These are phyloP conservation scores for Sesia bembeciformis DNA, from an alignment of 2,888 invertebrate genomes.

Conservation along the genomic window DNA sequence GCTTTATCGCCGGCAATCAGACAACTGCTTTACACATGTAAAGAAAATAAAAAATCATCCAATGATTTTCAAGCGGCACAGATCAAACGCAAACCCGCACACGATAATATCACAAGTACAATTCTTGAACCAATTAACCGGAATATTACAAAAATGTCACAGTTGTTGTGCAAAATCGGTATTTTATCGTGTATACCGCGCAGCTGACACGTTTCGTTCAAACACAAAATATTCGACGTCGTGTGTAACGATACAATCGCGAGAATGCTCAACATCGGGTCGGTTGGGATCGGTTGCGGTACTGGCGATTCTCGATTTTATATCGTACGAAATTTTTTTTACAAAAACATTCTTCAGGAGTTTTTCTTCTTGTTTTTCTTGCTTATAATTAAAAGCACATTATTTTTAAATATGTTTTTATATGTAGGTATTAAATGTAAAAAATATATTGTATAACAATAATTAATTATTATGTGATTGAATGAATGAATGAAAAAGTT, in stretches of 20 bases:
- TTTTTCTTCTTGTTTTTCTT: too few relatives aligned
- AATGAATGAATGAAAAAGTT: too few relatives aligned
- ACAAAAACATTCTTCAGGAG: background rate
- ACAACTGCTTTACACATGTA: too few relatives aligned
- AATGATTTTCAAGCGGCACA: background rate
- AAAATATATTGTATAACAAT: too few relatives aligned
- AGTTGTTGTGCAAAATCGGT: constrained; percentile 23
- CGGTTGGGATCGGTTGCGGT: constrained; percentile 26
- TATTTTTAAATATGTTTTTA: too few relatives aligned
- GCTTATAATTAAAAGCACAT: too few relatives aligned
- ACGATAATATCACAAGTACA: background rate
- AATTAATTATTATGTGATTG: too few relatives aligned
- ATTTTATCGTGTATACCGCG: constrained; percentile 30
- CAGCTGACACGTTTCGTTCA: constrained; percentile 43
- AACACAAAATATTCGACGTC: constrained; percentile 53
- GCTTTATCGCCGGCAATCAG: too few relatives aligned
- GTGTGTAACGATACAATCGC: constrained; percentile 54
- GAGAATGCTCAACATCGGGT: constrained; percentile 49
- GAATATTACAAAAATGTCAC: constrained; percentile 20
- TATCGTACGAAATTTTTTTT: background rate
- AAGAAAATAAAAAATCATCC: background rate
- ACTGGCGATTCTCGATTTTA: constrained; percentile 23
- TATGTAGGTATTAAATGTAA: too few relatives aligned
- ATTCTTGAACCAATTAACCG: constrained; percentile 14
- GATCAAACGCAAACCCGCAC: too few relatives aligned